These are phyloP conservation scores for Buceros bicornis DNA, from an alignment of 2,797 vertebrate species.

Conservation along the genomic window DNA sequence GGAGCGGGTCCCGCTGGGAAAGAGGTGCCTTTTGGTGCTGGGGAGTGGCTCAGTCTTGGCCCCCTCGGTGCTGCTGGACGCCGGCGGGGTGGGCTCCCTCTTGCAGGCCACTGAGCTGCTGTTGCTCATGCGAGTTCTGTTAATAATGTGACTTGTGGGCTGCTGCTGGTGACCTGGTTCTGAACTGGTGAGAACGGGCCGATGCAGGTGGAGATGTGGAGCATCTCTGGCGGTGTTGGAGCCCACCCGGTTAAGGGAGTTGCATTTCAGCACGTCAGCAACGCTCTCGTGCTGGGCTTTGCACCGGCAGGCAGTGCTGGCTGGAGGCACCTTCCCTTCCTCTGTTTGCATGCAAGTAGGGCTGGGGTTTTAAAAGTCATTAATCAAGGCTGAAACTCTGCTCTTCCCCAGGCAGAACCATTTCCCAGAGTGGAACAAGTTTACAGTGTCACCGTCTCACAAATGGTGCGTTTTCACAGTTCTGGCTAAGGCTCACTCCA, in stretches of 20 bases:
- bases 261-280: neutral
- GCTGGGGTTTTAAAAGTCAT: neutral
- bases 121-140: neutral
- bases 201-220: neutral
- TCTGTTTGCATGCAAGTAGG: fast-evolving
- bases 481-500: neutral
- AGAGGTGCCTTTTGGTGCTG: neutral
- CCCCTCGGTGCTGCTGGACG: fast-evolving
- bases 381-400: slow-evolving; percentile 5
- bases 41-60: neutral
- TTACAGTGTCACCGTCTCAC: neutral
- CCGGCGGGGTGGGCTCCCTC: neutral
- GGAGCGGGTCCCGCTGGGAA: neutral
- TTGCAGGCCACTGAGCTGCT: neutral
- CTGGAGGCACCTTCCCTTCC: neutral
- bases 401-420: neutral
- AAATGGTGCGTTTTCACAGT: neutral
- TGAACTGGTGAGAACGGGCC: fast-evolving
- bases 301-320: fast-evolving
- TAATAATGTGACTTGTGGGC: neutral
- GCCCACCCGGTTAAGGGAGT: neutral
- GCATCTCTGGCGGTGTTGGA: neutral
- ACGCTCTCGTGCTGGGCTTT: neutral
- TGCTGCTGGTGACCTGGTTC: neutral
- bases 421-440: neutral